Base-by-base conservation (phyloP, 2,888 invertebrate genomes). In the Pyrgus malvae region DNA sequence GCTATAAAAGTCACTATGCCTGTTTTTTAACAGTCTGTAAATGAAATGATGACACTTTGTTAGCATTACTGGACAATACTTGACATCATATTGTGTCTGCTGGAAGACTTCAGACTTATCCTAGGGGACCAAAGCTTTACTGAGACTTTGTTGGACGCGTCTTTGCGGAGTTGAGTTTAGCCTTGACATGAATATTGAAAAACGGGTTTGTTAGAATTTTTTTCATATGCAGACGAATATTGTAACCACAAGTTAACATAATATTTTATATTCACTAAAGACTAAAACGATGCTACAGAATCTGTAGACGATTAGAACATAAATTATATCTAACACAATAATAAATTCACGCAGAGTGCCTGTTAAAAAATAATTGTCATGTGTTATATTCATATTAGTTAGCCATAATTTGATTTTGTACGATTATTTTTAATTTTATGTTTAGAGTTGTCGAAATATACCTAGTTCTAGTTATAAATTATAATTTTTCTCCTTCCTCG, bases 291-390 rank as follows among this genome's bases (percentile, higher is more conserved):
- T 48, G 57, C 55, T 69, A 69, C 67, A 63, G 65, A 75, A 68
- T 72, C 72, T 72, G 66, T 82, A 81, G 78, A 69, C 46, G 6
- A 29, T 40, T 54, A 54, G 46, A 37, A 17, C 25, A 40, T 46
- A 12, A 17, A 74, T 82, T 76, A 78, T 74, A 66, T 63, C 65
- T 78, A 76, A 85, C 80, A 82, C 75, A 67, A 80, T 70, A 71
- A 73, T 66, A 77, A 82, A 84, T 82, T 87, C 86, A 88, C 89
- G 78, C 89, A 83, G 88, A 89, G 90, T 90, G 90, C 90, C 90
- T 90, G 86, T 77, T 77, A 72, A 71, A 65, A 73, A 76, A 80
- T 79, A 78, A 79, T 80, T 82, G 76, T 85, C 83, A 83, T 84
- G 79, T 69, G 73, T 76, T 74, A 70, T 74, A 72, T 76, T 77